Evolutionary conservation across 2,888 invertebrate species (phyloP).

Genomic region (Dasysyrphus tricinctus): DNA sequence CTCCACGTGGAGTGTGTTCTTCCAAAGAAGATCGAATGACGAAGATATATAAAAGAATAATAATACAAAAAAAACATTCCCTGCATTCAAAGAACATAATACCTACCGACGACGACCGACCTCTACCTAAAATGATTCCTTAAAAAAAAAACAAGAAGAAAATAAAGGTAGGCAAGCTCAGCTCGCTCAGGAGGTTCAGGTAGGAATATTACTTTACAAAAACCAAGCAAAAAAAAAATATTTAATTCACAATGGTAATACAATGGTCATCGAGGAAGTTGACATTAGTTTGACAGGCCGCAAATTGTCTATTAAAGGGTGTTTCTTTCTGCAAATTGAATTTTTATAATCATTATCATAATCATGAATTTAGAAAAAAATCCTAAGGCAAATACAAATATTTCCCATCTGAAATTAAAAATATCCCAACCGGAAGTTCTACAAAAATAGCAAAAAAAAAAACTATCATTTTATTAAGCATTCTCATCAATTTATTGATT

Average conservation of each 20-base stretch:
- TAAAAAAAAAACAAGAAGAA: conserved; percentile 9
- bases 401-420: no score
- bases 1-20: conserved; percentile 53
- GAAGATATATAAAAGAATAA: conserved; percentile 42
- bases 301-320: conserved; percentile 15
- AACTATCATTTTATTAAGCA: not conserved
- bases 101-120: conserved; percentile 24
- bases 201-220: conserved; percentile 33
- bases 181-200: conserved; percentile 11
- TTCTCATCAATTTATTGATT: not conserved
- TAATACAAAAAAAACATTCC: conserved; percentile 23
- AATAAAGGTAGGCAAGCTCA: conserved; percentile 1
- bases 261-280: conserved; percentile 23
- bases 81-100: conserved; percentile 35
- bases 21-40: conserved; percentile 44
- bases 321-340: not conserved
- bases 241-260: conserved; percentile 26
- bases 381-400: no score
- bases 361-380: no score
- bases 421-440: no score
- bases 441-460: not conserved
- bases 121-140: conserved; percentile 31
- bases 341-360: no score
- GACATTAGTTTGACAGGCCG: conserved; percentile 17
- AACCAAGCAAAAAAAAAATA: not conserved